Percentiles rank a stretch among this genome's conserved stretches.
These are phyloP conservation scores for Melanotus villosus DNA, from an alignment of 2,888 invertebrate species.

Conservation along the genomic window DNA sequence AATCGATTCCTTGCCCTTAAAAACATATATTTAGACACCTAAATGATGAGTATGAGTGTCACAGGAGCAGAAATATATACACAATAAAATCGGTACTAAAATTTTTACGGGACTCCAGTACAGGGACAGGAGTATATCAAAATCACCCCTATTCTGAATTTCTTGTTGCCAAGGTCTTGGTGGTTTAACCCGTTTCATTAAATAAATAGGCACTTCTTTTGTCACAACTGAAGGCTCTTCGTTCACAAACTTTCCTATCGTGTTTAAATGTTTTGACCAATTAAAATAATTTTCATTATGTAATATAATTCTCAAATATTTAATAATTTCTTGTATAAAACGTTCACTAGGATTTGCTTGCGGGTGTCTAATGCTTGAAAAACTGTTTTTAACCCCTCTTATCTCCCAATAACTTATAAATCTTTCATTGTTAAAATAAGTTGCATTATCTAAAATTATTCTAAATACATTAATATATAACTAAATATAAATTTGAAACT, in stretches of 20 bases:
- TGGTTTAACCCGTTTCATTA: neutral
- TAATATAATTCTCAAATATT: neutral
- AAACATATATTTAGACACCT: no score
- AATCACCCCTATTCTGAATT: no score
- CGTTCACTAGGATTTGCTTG: neutral
- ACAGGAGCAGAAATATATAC: no score
- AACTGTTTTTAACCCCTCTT: neutral
- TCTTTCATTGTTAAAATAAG: neutral
- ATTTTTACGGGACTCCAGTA: no score
- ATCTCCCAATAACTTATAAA: neutral
- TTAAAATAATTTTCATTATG: neutral
- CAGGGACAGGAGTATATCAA: no score
- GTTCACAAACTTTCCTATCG: neutral
- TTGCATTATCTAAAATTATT: conserved; percentile 26
- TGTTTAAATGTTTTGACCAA: neutral
- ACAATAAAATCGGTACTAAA: no score
- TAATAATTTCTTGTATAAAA: neutral
- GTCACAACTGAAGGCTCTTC: neutral
- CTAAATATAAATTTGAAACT: no score
- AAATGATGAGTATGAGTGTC: no score
- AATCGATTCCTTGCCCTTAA: no score
- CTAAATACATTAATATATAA: no score
- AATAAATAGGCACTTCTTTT: neutral
- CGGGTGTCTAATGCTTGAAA: neutral
- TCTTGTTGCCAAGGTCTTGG: neutral